Evolutionary conservation across 2,113 vertebrate genomes (phyloP), one percentile per base, ranked within the genome.

Genomic region (Lanius ludovicianus): DNA sequence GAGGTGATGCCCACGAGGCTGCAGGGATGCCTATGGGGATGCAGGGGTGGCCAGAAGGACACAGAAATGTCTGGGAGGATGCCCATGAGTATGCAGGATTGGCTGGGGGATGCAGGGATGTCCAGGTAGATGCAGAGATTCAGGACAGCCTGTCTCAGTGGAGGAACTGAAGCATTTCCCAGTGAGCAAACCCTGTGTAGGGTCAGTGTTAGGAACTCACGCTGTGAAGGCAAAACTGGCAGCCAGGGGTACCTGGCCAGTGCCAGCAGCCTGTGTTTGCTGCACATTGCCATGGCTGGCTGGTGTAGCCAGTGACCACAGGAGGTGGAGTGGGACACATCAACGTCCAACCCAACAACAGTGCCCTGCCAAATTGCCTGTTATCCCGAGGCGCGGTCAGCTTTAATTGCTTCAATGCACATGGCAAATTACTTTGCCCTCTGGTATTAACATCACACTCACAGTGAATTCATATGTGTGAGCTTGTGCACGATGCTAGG

Each of bases 261-360:
- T 46, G 63, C 73, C 81, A 57, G 93, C 42, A 59, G 80, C 41
- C 37, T 25, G 24, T 93, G 89, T 86, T 94, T 95, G 73, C 39
- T 85, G 39, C 57, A 8, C 2, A 19, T 82, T 87, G 77, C 92
- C 92, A 85, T 87, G 70, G 69, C 47, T 1, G 16, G 57, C 68
- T 70, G 74, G 77, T 4, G 0, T 62, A 74, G 52, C 78, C 44
- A 67, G 74, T 57, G 68, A 28, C 67, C 3, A 1, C 0, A 0
- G 71, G 41, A 93, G 52, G 60, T 63, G 52, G 33, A 87, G 39
- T 24, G 2, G 33, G 49, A 49, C 47, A 12, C 37, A 31, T 27
- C 14, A 46, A 19, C 4, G 0, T 42, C 50, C 35, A 67, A 6
- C 24, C 46, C 41, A 13, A 11, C 6, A 2, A 24, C 24, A 33